Percentiles rank a stretch among this genome's conserved stretches.
Evolutionary conservation across 2,797 vertebrate species (phyloP).

Genomic region (Loris lydekkerianus): DNA sequence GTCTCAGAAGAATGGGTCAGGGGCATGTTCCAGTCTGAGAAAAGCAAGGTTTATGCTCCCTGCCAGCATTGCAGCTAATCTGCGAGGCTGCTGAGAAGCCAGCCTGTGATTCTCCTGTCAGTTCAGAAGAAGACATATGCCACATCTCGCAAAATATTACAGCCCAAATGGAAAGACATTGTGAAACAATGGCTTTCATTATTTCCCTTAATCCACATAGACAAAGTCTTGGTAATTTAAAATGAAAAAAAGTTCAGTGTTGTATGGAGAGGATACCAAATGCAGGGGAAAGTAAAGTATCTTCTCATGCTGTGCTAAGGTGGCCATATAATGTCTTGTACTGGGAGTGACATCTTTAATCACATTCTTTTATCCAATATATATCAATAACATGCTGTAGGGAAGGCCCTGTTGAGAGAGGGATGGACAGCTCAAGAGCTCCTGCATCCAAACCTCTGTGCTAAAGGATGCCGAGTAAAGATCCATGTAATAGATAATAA

Average conservation of each 20-base stretch:
- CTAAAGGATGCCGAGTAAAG: background rate
- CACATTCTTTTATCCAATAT: background rate
- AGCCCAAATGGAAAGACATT: conserved; percentile 50
- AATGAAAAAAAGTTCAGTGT: background rate
- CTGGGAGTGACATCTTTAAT: conserved; percentile 15
- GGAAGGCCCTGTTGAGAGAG: background rate
- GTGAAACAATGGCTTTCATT: conserved; percentile 4
- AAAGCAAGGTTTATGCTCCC: conserved; percentile 13
- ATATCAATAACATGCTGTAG: background rate
- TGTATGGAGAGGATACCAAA: background rate
- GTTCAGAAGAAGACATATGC: conserved; percentile 69
- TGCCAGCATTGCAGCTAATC: background rate
- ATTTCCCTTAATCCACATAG: background rate
- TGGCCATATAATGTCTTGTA: background rate
- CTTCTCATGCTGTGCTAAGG: background rate
- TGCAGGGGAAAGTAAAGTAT: background rate
- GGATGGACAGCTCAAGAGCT: background rate
- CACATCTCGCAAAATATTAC: conserved; percentile 54
- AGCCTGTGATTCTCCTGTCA: conserved; percentile 66
- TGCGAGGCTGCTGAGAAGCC: conserved; percentile 42
- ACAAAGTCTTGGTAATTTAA: conserved; percentile 4
- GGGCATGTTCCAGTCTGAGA: background rate
- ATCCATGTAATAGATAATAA: background rate
- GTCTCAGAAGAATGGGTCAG: background rate
- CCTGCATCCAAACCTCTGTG: background rate